Conservation (phyloP, 2,797 vertebrate genomes). For the Oreochromis mossambicus region DNA sequence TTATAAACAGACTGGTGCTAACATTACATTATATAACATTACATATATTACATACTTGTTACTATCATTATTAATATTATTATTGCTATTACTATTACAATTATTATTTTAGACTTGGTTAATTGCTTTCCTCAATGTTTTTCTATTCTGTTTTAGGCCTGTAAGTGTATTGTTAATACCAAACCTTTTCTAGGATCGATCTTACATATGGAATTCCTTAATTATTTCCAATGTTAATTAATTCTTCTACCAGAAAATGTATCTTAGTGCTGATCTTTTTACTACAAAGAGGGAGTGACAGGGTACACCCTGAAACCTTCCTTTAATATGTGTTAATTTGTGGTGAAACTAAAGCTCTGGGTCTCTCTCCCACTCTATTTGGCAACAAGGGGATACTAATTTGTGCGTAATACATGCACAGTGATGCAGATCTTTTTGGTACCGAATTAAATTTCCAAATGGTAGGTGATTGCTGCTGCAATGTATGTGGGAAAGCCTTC, state of each 20-base stretch:
- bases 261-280: not conserved
- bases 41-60: not conserved
- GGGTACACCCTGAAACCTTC: not conserved
- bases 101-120: not conserved
- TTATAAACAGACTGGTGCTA: fast-evolving
- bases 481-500: slow-evolving; percentile 36
- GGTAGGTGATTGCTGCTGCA: slow-evolving; percentile 36
- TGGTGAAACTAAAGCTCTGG: slow-evolving; percentile 15
- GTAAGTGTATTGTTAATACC: not conserved
- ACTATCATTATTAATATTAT: not conserved
- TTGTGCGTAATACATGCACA: slow-evolving; percentile 26
- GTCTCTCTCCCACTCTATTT: not conserved
- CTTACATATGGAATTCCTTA: not conserved
- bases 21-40: not conserved
- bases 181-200: not conserved
- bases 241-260: not conserved
- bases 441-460: slow-evolving; percentile 1
- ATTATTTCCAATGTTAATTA: not conserved
- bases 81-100: not conserved
- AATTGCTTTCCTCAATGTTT: not conserved
- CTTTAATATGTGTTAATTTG: not conserved
- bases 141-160: not conserved
- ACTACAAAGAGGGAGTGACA: not conserved
- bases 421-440: not conserved
- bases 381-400: not conserved